Evolutionary conservation across 1,140 invertebrate species (phyloP).

Genomic region (Linepithema humile): DNA sequence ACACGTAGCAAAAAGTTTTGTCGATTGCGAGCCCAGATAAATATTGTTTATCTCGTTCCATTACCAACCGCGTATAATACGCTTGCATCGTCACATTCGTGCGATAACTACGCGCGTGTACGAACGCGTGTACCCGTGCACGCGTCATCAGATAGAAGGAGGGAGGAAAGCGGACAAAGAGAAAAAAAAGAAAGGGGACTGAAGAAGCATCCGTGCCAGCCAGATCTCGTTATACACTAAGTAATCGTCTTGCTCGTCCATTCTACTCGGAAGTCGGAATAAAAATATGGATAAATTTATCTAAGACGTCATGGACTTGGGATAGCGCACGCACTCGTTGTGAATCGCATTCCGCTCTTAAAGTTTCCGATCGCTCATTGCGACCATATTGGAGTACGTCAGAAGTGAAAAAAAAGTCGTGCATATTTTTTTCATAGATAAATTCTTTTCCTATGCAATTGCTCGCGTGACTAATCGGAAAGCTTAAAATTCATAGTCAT

Average conservation of each 20-base stretch:
- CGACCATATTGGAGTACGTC: not conserved
- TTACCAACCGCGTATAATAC: constrained; percentile 23
- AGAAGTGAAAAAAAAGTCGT: not conserved
- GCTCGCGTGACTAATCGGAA: not conserved
- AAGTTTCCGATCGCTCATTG: not conserved
- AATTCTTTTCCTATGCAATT: not conserved
- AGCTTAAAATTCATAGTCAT: no score
- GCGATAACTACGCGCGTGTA: constrained; percentile 32
- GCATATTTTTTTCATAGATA: not conserved
- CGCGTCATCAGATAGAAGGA: constrained; percentile 20
- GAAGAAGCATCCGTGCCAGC: not conserved
- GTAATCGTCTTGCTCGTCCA: not conserved
- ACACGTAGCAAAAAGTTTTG: not conserved
- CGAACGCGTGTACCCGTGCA: constrained; percentile 31
- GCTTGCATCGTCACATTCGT: constrained; percentile 36
- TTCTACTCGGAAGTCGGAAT: not conserved
- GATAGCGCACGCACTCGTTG: not conserved
- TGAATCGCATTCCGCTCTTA: not conserved
- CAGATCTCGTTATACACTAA: constrained; percentile 7
- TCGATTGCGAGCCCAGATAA: constrained; percentile 36
- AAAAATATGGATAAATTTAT: not conserved
- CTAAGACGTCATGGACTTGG: not conserved
- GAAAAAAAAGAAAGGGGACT: not conserved
- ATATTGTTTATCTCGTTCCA: constrained; percentile 34
- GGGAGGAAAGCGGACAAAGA: not conserved